These are phyloP conservation scores for Diaperis boleti DNA, from an alignment of 2,888 invertebrate genomes.

Conservation along the genomic window DNA sequence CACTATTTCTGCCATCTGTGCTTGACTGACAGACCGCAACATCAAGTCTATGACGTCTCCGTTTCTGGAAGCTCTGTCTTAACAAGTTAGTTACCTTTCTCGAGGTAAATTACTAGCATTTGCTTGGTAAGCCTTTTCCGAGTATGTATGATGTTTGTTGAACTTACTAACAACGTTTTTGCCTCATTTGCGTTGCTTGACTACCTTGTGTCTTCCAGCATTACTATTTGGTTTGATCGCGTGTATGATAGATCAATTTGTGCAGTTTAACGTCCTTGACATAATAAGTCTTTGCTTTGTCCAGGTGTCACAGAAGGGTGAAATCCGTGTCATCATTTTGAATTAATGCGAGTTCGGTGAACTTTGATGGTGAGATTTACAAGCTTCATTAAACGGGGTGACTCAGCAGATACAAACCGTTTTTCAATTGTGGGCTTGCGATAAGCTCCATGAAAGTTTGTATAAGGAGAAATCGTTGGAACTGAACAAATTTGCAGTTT, in stretches of 20 bases:
- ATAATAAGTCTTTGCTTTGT: conserved; percentile 18
- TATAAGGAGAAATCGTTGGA: conserved; percentile 24
- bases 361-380: conserved; percentile 31
- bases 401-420: conserved; percentile 29
- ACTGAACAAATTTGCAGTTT: conserved; percentile 27
- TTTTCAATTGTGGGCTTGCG: conserved; percentile 27
- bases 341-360: conserved; percentile 30
- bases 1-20: too few relatives aligned
- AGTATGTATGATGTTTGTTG: too few relatives aligned
- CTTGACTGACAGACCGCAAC: too few relatives aligned
- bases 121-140: too few relatives aligned
- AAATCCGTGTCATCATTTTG: conserved; percentile 28
- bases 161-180: too few relatives aligned
- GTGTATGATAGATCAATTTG: not conserved
- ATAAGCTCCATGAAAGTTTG: conserved; percentile 26
- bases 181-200: not conserved
- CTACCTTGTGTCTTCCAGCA: not conserved
- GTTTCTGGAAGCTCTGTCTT: too few relatives aligned
- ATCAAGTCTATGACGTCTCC: too few relatives aligned
- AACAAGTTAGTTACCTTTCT: too few relatives aligned
- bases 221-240: too few relatives aligned
- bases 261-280: conserved; percentile 7
- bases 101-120: too few relatives aligned
- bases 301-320: conserved; percentile 18
- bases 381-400: conserved; percentile 33